Evolutionary conservation across 1,140 invertebrate genomes (phyloP).

Genomic region (Macrobrachium nipponense): DNA sequence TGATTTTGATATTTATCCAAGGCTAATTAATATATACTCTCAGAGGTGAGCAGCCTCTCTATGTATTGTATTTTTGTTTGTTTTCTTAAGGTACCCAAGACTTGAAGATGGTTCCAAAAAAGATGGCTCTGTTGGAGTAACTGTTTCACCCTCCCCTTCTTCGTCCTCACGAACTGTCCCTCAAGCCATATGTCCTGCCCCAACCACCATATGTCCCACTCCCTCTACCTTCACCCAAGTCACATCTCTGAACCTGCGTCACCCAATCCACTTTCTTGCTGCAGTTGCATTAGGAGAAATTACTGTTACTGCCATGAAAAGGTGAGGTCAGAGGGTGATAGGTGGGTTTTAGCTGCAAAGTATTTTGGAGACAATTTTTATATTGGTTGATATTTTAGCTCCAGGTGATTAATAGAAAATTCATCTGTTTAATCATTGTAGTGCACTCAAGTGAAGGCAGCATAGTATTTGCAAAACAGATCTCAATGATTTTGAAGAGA

Average conservation of each 20-base stretch:
- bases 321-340: slow-evolving; percentile 7
- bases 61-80: neutral
- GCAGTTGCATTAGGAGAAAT: slow-evolving; percentile 62
- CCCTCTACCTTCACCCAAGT: slow-evolving; percentile 22
- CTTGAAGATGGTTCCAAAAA: slow-evolving; percentile 18
- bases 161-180: neutral
- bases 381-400: too few relatives aligned
- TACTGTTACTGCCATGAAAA: slow-evolving; percentile 59
- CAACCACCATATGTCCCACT: slow-evolving; percentile 35
- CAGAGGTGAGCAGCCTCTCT: neutral
- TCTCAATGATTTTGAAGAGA: too few relatives aligned
- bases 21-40: too few relatives aligned
- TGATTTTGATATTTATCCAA: too few relatives aligned
- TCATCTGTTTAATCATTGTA: too few relatives aligned
- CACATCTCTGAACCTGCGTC: slow-evolving; percentile 17
- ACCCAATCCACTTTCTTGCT: slow-evolving; percentile 55
- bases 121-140: neutral
- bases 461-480: too few relatives aligned
- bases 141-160: neutral
- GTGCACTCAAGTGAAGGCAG: too few relatives aligned
- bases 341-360: neutral
- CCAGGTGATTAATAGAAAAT: too few relatives aligned
- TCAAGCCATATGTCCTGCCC: neutral
- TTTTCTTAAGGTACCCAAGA: slow-evolving; percentile 33
- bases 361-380: too few relatives aligned